These are phyloP conservation scores for Noctua fimbriata DNA, from an alignment of 2,888 invertebrate genomes.

Conservation along the genomic window DNA sequence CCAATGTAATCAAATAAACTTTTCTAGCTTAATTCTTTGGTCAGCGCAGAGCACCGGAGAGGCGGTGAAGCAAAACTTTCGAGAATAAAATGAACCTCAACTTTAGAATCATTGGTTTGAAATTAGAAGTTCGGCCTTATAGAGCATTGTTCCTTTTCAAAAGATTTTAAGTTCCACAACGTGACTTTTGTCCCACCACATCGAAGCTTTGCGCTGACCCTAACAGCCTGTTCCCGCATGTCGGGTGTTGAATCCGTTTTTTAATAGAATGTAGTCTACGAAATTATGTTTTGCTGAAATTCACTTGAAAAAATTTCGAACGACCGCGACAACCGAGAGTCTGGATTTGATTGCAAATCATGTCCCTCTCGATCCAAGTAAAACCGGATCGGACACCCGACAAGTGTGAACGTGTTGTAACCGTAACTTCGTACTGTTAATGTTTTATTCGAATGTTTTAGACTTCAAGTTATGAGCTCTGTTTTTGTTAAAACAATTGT, in stretches of 20 bases:
- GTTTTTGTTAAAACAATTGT: conserved; percentile 10
- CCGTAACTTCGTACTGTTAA: conserved; percentile 16
- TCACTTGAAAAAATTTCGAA: not conserved
- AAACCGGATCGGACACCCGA: not conserved
- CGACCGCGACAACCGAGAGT: not conserved
- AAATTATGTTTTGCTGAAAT: not conserved
- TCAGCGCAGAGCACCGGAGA: conserved; percentile 6
- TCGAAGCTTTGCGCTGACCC: conserved; percentile 12
- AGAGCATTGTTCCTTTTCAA: not conserved
- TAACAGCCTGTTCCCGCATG: not conserved
- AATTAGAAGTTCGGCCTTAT: not conserved
- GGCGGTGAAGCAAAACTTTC: not conserved
- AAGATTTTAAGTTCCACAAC: too few species aligned
- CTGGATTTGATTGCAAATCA: not conserved
- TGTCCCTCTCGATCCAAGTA: not conserved
- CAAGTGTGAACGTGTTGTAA: not conserved
- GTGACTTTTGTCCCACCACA: not conserved
- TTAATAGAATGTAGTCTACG: not conserved
- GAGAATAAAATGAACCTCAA: not conserved
- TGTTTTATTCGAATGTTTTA: conserved; percentile 26
- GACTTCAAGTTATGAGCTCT: conserved; percentile 18
- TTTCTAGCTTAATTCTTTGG: conserved; percentile 7
- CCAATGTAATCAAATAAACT: conserved; percentile 14
- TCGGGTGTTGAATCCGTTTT: not conserved
- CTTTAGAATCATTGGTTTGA: not conserved